A percentile compares a stretch with the other conserved stretches of the same genome.
phyloP scores from a whole-genome alignment of 2,797 vertebrate species.

The Gallinago nigripennis region DNA sequence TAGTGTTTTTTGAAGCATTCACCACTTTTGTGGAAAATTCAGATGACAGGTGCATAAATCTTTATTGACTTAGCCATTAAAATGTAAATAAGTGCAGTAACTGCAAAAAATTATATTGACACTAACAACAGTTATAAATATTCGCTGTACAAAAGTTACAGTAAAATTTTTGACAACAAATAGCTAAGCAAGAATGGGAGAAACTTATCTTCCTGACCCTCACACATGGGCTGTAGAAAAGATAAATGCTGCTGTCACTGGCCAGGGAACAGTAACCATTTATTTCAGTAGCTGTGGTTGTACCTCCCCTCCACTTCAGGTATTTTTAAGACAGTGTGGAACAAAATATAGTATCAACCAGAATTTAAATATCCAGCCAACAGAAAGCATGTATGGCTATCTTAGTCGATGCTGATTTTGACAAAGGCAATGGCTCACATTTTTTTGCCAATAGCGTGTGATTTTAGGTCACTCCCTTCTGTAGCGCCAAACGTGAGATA shows the following conservation, averaged over 20 bases:
- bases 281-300: background rate
- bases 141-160: constrained; percentile 29
- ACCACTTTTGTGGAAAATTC: constrained; percentile 33
- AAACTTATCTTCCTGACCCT: background rate
- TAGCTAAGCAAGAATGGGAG: background rate
- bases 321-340: background rate
- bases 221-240: background rate
- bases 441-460: background rate
- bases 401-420: background rate
- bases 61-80: constrained; percentile 67
- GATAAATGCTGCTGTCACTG: background rate
- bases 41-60: constrained; percentile 54
- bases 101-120: constrained; percentile 49
- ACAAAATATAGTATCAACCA: background rate
- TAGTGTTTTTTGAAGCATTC: background rate
- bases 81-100: constrained; percentile 53
- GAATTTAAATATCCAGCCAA: background rate
- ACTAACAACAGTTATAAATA: constrained; percentile 52
- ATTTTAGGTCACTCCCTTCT: background rate
- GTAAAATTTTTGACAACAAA: constrained; percentile 50
- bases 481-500: background rate
- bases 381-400: background rate
- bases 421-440: background rate
- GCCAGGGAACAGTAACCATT: background rate
- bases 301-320: background rate